phyloP scores from a whole-genome alignment of 2,888 invertebrate species.

The Unio delphinus region DNA sequence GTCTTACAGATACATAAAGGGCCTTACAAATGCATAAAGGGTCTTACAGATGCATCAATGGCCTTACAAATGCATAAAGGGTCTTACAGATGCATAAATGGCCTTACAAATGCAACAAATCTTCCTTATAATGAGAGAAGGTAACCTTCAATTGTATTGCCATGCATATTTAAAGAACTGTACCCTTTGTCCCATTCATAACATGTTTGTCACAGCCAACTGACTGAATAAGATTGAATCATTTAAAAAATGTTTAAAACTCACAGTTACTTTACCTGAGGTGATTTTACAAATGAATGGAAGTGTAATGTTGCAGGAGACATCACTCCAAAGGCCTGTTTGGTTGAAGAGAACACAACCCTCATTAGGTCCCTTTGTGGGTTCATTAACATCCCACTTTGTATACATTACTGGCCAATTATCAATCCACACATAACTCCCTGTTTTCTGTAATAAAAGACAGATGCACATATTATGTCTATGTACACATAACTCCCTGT shows the following conservation, averaged over 20 bases:
- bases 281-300: conserved; percentile 50
- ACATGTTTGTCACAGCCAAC: too few relatives aligned
- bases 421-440: conserved; percentile 47
- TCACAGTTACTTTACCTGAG: conserved; percentile 28
- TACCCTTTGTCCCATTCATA: too few relatives aligned
- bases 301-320: conserved; percentile 29
- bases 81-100: too few relatives aligned
- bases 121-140: too few relatives aligned
- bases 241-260: neutral
- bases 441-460: conserved; percentile 29
- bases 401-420: conserved; percentile 51
- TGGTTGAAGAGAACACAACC: conserved; percentile 46
- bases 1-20: too few relatives aligned
- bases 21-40: too few relatives aligned
- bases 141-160: too few relatives aligned
- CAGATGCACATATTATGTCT: neutral
- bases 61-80: too few relatives aligned
- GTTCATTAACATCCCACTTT: conserved; percentile 49
- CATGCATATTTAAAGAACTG: too few relatives aligned
- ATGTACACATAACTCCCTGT: conserved; percentile 32
- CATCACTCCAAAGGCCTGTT: conserved; percentile 46
- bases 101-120: too few relatives aligned
- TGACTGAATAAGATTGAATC: too few relatives aligned
- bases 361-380: conserved; percentile 27
- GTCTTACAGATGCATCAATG: too few relatives aligned